These are phyloP conservation scores for Champsocephalus gunnari DNA, from an alignment of 2,797 vertebrate genomes.

Conservation along the genomic window DNA sequence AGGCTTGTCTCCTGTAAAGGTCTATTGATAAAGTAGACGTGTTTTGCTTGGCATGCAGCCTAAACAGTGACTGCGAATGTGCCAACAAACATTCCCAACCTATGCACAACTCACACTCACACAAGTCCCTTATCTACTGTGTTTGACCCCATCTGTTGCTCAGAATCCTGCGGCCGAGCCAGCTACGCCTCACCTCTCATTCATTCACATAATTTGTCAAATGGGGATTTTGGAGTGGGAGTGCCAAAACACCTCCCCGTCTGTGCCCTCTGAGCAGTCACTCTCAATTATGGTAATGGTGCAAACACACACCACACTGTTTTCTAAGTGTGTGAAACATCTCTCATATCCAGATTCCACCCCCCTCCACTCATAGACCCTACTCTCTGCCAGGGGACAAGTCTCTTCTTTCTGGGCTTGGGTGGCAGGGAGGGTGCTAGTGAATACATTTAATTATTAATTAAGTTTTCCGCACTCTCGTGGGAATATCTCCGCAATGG, in stretches of 20 bases:
- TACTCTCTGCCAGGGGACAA: slow-evolving; percentile 14
- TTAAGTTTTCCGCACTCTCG: no score
- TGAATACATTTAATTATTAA: no score
- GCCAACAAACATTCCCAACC: slow-evolving; percentile 40
- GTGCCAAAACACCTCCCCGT: slow-evolving; percentile 48
- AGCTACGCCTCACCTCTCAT: slow-evolving; percentile 35
- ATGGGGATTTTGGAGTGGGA: slow-evolving; percentile 46
- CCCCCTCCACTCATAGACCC: neutral
- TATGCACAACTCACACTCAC: slow-evolving; percentile 15
- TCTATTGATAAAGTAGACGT: slow-evolving; percentile 29
- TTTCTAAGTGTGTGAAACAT: slow-evolving; percentile 63
- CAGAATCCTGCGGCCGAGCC: no score
- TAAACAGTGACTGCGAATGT: slow-evolving; percentile 45
- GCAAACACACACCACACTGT: slow-evolving; percentile 64
- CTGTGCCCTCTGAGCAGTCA: slow-evolving; percentile 47
- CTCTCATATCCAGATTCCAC: slow-evolving; percentile 35
- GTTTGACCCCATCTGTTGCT: slow-evolving; percentile 60
- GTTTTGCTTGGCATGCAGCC: slow-evolving; percentile 64
- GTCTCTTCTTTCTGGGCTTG: slow-evolving; percentile 23
- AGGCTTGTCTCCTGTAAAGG: slow-evolving; percentile 10
- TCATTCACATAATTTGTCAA: slow-evolving; percentile 73
- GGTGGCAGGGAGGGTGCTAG: neutral
- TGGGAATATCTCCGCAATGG: no score
- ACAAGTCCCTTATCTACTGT: slow-evolving; percentile 56
- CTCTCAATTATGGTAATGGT: slow-evolving; percentile 77